phyloP scores from a whole-genome alignment of 2,797 vertebrate genomes.

The Anableps anableps region DNA sequence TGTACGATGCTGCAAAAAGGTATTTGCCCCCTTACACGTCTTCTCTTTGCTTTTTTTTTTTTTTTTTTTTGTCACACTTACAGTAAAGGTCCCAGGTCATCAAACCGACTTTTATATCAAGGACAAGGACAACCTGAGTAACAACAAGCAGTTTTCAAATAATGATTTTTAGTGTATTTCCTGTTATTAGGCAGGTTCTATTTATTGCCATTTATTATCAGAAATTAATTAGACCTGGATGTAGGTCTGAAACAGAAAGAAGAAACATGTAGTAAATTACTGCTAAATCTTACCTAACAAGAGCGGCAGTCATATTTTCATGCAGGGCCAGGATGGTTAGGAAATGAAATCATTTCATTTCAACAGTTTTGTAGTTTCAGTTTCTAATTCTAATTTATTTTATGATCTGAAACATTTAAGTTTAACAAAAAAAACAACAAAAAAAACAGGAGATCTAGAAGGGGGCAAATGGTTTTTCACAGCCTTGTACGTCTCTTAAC shows the following conservation, averaged over 20 bases:
- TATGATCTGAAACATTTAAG: neutral
- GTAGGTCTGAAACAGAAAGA: neutral
- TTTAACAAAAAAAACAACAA: neutral
- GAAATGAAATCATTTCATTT: neutral
- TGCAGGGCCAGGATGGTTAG: neutral
- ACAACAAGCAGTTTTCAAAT: neutral
- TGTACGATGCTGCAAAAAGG: too few relatives aligned
- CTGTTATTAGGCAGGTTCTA: neutral
- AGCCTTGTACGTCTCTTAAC: neutral
- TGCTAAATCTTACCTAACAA: neutral
- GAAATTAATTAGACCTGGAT: neutral
- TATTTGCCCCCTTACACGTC: neutral
- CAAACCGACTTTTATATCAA: neutral
- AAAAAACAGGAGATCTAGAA: neutral
- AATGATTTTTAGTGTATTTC: too few relatives aligned
- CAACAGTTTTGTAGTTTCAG: neutral
- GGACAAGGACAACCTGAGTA: neutral
- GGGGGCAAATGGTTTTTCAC: neutral
- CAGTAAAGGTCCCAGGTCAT: neutral
- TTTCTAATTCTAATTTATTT: neutral
- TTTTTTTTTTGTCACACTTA: neutral
- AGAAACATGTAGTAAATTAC: neutral
- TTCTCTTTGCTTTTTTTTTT: too few relatives aligned
- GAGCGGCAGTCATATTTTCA: neutral
- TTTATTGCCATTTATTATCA: neutral